Evolutionary conservation across 2,888 invertebrate species (phyloP).

Genomic region (Hololepta plana): DNA sequence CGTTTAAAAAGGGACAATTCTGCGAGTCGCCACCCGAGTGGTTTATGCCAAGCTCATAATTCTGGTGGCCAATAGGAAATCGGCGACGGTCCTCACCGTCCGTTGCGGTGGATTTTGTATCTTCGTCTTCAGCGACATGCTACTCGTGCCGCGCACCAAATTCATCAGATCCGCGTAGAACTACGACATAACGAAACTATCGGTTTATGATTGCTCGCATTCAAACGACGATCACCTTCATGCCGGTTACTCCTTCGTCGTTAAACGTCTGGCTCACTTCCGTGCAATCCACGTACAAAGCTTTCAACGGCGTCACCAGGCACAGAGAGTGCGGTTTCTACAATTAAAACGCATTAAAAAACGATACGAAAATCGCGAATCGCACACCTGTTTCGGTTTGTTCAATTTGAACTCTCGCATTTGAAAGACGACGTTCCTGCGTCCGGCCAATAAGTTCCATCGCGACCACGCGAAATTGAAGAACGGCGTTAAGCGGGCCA

Average conservation of each 20-base stretch:
- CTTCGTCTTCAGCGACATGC: constrained; percentile 36
- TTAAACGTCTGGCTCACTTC: constrained; percentile 57
- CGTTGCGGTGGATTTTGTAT: constrained; percentile 37
- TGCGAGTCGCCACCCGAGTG: too few species aligned
- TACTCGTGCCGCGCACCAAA: constrained; percentile 43
- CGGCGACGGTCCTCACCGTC: constrained; percentile 40
- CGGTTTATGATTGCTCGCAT: not conserved
- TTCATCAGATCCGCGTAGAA: constrained; percentile 61
- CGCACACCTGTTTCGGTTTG: constrained; percentile 32
- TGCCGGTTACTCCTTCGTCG: constrained; percentile 26
- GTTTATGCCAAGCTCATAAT: constrained; percentile 42
- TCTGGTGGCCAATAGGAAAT: constrained; percentile 39
- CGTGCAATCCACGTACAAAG: constrained; percentile 49
- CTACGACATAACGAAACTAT: constrained; percentile 24
- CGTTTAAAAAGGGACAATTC: too few species aligned
- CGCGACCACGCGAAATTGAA: constrained; percentile 64
- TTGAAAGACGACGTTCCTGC: constrained; percentile 46
- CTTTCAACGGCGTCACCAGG: constrained; percentile 48
- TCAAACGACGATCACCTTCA: constrained; percentile 23
- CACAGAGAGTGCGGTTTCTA: constrained; percentile 23
- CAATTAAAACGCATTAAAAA: too few species aligned
- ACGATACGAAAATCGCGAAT: too few species aligned
- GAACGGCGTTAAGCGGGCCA: constrained; percentile 51
- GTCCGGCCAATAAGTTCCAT: constrained; percentile 44
- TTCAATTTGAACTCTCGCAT: constrained; percentile 35